These are phyloP conservation scores for Spizaetus ornatus DNA, from an alignment of 2,113 vertebrate genomes.

Conservation along the genomic window DNA sequence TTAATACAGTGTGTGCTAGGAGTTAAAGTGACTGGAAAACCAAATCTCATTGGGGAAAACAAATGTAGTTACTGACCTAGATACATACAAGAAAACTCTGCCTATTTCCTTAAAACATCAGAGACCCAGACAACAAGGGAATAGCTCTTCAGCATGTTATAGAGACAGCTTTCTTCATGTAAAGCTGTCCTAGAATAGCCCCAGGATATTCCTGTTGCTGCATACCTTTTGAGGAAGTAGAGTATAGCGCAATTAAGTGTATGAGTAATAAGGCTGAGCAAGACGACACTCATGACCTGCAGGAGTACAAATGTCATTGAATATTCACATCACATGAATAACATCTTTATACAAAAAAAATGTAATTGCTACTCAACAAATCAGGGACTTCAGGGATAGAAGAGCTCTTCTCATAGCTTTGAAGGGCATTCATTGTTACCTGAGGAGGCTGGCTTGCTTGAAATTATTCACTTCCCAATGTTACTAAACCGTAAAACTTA, in stretches of 20 bases:
- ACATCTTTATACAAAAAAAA: background rate
- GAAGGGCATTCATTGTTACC: background rate
- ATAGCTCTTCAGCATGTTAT: background rate
- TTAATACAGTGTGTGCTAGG: background rate
- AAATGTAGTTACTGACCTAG: constrained; percentile 31
- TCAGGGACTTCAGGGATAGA: background rate
- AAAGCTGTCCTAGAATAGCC: background rate
- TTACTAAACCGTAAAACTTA: background rate
- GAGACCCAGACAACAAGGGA: constrained; percentile 15
- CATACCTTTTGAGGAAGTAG: background rate
- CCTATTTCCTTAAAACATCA: constrained; percentile 20
- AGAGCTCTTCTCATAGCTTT: background rate
- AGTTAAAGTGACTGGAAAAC: constrained; percentile 11
- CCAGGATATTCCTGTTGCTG: background rate
- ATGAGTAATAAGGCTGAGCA: background rate
- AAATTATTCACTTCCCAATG: background rate
- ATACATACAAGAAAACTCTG: constrained; percentile 31
- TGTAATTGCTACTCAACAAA: background rate
- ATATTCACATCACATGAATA: background rate
- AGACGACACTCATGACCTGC: background rate
- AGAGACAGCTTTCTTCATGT: background rate
- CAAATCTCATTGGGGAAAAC: background rate
- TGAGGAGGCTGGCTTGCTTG: background rate
- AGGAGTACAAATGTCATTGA: background rate
- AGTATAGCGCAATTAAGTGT: background rate